These are phyloP conservation scores for Zosterops pallidus DNA, from an alignment of 2,113 vertebrate species.

Conservation along the genomic window DNA sequence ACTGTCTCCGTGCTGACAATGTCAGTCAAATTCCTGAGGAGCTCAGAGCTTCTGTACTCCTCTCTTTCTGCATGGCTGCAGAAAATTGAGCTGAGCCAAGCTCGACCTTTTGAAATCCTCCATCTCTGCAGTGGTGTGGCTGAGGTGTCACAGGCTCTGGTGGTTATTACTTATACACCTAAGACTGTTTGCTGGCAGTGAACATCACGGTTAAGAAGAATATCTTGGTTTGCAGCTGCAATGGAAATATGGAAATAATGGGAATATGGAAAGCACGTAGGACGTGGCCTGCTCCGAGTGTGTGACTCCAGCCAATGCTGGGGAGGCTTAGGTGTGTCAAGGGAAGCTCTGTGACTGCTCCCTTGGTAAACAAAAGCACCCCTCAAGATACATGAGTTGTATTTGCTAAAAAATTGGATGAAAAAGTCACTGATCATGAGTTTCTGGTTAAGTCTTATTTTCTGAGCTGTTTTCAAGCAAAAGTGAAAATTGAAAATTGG, in stretches of 20 bases:
- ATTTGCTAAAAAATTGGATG: constrained; percentile 5
- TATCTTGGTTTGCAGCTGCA: background rate
- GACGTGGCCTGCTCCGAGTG: accelerated
- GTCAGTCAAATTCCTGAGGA: background rate
- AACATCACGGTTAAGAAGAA: background rate
- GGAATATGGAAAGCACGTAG: background rate
- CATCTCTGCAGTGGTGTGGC: background rate
- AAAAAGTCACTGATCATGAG: background rate
- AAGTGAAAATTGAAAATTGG: constrained; percentile 60
- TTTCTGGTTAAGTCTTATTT: constrained; percentile 26
- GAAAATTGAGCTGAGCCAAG: background rate
- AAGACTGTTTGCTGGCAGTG: background rate
- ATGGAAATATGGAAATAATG: background rate
- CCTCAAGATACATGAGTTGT: background rate
- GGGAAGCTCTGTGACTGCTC: background rate
- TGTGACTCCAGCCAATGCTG: accelerated
- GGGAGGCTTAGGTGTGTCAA: background rate
- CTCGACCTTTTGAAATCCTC: background rate
- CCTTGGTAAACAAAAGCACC: background rate
- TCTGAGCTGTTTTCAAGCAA: constrained; percentile 47
- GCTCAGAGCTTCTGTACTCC: background rate
- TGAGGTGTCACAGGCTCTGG: background rate
- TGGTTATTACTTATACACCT: background rate
- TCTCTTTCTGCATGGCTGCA: background rate
- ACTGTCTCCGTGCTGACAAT: background rate